A percentile compares a stretch with the other conserved stretches of the same genome.
These are phyloP conservation scores for Henricia sp. DNA, from an alignment of 53 echinoderm and acorn worm species.

Conservation along the genomic window DNA sequence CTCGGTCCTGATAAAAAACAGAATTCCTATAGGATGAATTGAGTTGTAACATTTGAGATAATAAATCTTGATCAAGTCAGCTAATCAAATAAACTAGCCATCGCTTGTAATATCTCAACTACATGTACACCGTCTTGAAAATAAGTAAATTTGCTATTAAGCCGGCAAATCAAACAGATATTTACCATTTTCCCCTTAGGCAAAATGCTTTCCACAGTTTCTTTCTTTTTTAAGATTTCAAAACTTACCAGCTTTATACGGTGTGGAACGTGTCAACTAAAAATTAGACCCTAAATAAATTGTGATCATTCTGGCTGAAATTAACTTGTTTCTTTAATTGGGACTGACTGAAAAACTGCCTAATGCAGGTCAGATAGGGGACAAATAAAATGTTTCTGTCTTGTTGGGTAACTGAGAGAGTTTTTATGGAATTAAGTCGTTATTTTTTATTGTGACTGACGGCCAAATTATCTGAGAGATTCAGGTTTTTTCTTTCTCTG, in stretches of 20 bases:
- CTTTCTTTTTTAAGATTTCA: neutral
- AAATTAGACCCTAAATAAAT: neutral
- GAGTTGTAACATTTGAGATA: neutral
- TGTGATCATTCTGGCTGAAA: neutral
- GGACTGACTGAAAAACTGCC: neutral
- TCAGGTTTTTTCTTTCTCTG: too few relatives aligned
- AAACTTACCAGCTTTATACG: neutral
- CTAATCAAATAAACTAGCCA: neutral
- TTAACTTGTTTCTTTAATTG: neutral
- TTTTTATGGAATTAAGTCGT: too few relatives aligned
- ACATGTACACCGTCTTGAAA: neutral
- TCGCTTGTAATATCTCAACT: neutral
- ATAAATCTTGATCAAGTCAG: constrained; percentile 1
- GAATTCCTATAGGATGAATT: too few relatives aligned
- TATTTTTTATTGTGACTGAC: too few relatives aligned
- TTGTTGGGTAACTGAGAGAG: too few relatives aligned
- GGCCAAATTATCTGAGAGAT: too few relatives aligned
- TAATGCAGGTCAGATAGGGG: neutral
- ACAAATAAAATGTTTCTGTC: too few relatives aligned
- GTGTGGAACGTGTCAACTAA: neutral
- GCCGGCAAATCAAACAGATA: neutral
- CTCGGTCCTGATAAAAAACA: too few relatives aligned
- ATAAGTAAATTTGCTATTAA: neutral
- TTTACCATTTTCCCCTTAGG: neutral
- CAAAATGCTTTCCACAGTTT: neutral